Base-by-base conservation (phyloP, 2,113 vertebrate genomes). In the Zosterops borbonicus region DNA sequence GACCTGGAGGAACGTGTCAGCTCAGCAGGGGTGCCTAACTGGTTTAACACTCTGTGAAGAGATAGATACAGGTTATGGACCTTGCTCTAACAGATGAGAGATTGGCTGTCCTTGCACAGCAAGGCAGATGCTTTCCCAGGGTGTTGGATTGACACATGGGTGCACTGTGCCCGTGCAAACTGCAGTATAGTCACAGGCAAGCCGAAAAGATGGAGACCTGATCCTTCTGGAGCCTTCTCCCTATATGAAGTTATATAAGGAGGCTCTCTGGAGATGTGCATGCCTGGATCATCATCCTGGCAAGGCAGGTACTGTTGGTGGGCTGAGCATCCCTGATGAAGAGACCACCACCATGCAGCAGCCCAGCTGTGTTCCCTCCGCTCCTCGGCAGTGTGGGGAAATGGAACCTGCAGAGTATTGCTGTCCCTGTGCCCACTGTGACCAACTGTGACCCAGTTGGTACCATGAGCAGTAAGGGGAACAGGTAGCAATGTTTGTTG, bases 351-450 rank as follows among this genome's bases (percentile, higher is more conserved):
- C 6, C 33, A 2, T 0, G 6, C 52, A 53, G n/a, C 28, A 83
- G 73, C 71, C 42, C 63, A 27, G 37, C 56, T 28, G 27, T 2
- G 4, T 8, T 89, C 20, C 68, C 52, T 50, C 12, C 0, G 0
- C 22, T 53, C 27, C 44, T 27, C 0, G 0, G 33, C 5, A 1
- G 4, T 0, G 9, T 3, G 28, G 31, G n/a, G 47, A 8, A 84
- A 13, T 0, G 0, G n/a, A 67, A 42, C 37, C 69, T 29, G 44
- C 24, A 12, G 16, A 39, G 60, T 1, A 0, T 12, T 62, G 41
- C 42, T 28, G 25, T 5, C 63, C 33, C 81, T 50, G 24, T 91
- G 78, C 58, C 69, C 47, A 47, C 39, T 39, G 39, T 39, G 39
- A 39, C 39, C 31, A 44, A 71, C 55, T 7, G 4, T 0, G 0